Percentiles rank a stretch among this genome's conserved stretches.
phyloP scores from a whole-genome alignment of 2,888 invertebrate species.

The Diadegma fenestrale region DNA sequence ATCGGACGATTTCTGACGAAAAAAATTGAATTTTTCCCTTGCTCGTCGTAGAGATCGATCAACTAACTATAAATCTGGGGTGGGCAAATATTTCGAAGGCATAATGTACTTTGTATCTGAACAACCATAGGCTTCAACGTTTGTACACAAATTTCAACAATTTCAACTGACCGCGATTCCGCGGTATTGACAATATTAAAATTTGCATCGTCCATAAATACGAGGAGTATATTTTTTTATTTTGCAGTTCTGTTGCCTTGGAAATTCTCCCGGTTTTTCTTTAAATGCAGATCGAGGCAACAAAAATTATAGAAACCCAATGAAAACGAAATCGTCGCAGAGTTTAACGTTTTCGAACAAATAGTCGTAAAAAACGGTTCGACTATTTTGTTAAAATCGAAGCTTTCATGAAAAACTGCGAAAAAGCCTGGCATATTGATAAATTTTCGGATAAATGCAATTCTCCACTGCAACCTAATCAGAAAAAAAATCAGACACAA shows the following conservation, averaged over 20 bases:
- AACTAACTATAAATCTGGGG: neutral
- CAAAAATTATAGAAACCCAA: neutral
- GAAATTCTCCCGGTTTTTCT: neutral
- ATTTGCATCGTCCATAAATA: neutral
- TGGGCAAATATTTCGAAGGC: slow-evolving; percentile 2
- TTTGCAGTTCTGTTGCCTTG: neutral
- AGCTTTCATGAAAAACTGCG: neutral
- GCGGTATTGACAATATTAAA: neutral
- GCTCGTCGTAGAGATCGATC: neutral
- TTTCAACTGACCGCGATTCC: slow-evolving; percentile 19
- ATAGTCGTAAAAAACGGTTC: neutral
- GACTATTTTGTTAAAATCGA: neutral
- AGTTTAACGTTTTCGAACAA: neutral
- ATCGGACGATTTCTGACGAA: neutral
- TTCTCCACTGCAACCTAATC: neutral
- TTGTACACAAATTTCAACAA: slow-evolving; percentile 55
- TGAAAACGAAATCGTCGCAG: neutral
- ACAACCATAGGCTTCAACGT: slow-evolving; percentile 39
- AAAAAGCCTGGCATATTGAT: neutral
- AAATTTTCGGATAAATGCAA: neutral
- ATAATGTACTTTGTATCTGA: slow-evolving; percentile 3
- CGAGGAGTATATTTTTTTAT: neutral
- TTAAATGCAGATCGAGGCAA: neutral
- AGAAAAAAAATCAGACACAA: neutral
- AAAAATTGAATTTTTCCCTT: neutral